Percentiles rank a stretch among this genome's conserved stretches.
phyloP scores from a whole-genome alignment of 2,797 vertebrate species.

The Peromyscus nudipes region DNA sequence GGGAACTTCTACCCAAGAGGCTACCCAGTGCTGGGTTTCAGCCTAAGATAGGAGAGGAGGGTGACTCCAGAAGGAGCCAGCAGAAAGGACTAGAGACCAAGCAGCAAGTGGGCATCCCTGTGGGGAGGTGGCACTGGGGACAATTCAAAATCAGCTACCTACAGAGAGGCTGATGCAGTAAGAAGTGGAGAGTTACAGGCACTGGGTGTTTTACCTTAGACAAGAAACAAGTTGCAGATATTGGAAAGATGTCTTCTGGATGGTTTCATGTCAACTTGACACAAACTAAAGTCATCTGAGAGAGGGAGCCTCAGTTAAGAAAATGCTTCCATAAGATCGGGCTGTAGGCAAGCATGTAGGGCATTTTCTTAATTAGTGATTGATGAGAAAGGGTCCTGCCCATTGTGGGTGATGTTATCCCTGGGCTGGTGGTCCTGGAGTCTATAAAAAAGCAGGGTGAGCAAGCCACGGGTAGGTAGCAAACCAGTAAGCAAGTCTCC shows the following conservation, averaged over 20 bases:
- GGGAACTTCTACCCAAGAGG: too few relatives aligned
- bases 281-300: not conserved
- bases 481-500: not conserved
- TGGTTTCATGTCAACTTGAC: not conserved
- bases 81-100: not conserved
- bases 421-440: not conserved
- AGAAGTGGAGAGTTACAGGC: not conserved
- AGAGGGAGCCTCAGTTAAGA: not conserved
- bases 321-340: not conserved
- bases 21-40: not conserved
- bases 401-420: not conserved
- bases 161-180: not conserved
- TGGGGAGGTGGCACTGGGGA: too few relatives aligned
- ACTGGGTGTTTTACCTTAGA: not conserved
- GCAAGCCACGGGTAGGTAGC: not conserved
- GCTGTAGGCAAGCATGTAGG: too few relatives aligned
- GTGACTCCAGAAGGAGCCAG: not conserved
- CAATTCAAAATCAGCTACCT: not conserved
- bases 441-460: not conserved
- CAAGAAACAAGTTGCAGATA: slow-evolving; percentile 8
- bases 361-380: not conserved
- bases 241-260: not conserved
- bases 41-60: not conserved
- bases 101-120: not conserved
- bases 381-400: not conserved